Conservation (phyloP, 2,113 vertebrate genomes). For the Pomatorhinus ruficollis region DNA sequence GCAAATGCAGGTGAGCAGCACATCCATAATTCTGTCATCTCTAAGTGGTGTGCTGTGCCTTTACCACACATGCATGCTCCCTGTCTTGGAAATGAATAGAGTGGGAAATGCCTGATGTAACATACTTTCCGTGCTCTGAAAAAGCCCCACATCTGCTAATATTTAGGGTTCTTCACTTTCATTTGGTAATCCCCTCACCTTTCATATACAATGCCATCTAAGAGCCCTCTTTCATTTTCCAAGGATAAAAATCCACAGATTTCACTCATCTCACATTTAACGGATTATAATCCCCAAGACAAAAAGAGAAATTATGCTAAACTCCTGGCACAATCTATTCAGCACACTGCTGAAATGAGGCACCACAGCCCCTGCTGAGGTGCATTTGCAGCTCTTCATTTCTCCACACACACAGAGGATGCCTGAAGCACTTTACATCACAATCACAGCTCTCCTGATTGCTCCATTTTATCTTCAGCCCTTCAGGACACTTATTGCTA, state of each 20-base stretch:
- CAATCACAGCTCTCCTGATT: background rate
- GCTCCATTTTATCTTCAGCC: background rate
- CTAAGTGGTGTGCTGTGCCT: background rate
- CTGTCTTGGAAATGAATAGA: background rate
- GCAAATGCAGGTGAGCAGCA: background rate
- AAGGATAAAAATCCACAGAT: background rate
- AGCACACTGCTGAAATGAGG: background rate
- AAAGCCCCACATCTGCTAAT: background rate
- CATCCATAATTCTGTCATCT: background rate
- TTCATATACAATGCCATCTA: background rate
- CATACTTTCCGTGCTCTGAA: background rate
- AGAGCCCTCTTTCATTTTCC: background rate
- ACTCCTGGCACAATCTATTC: background rate
- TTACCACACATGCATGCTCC: background rate
- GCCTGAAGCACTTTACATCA: background rate
- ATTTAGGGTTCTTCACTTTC: background rate
- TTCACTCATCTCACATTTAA: constrained; percentile 15
- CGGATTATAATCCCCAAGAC: background rate
- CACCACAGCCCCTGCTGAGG: background rate
- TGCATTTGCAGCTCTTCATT: background rate
- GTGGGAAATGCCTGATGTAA: background rate
- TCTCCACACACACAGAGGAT: background rate
- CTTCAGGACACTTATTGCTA: background rate
- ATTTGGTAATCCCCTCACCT: background rate
- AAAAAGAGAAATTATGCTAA: constrained; percentile 24